These are phyloP conservation scores for Rhingia campestris DNA, from an alignment of 2,888 invertebrate genomes.

Conservation along the genomic window DNA sequence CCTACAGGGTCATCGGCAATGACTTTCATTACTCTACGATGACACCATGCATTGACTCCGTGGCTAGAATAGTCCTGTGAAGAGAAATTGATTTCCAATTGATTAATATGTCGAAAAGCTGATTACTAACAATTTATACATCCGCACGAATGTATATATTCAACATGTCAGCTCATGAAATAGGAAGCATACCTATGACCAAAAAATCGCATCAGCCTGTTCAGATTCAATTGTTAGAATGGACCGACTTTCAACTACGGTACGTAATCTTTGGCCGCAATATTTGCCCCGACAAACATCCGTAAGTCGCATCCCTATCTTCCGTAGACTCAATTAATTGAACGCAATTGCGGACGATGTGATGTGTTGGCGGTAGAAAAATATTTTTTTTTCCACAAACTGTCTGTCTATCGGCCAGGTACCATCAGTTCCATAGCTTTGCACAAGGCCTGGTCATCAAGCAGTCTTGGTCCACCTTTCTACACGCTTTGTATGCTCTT, in stretches of 20 bases:
- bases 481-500: slow-evolving; percentile 43
- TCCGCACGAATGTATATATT: slow-evolving; percentile 34
- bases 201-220: slow-evolving; percentile 36
- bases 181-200: slow-evolving; percentile 43
- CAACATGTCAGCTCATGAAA: slow-evolving; percentile 43
- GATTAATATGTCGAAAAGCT: slow-evolving; percentile 73
- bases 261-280: slow-evolving; percentile 67
- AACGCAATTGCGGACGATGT: slow-evolving; percentile 71
- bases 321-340: slow-evolving; percentile 71
- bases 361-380: slow-evolving; percentile 28
- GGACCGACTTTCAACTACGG: slow-evolving; percentile 20
- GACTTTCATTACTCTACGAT: slow-evolving; percentile 73
- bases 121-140: slow-evolving; percentile 45
- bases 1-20: slow-evolving; percentile 63
- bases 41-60: slow-evolving; percentile 69
- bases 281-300: slow-evolving; percentile 61
- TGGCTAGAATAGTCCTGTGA: slow-evolving; percentile 22
- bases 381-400: slow-evolving; percentile 12
- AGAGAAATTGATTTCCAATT: slow-evolving; percentile 70
- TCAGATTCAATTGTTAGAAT: slow-evolving; percentile 56
- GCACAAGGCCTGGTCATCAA: slow-evolving; percentile 59
- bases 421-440: slow-evolving; percentile 39
- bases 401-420: slow-evolving; percentile 48
- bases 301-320: slow-evolving; percentile 66
- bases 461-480: slow-evolving; percentile 39